Evolutionary conservation across 2,888 invertebrate species (phyloP).

Genomic region (Heliconius aoede): DNA sequence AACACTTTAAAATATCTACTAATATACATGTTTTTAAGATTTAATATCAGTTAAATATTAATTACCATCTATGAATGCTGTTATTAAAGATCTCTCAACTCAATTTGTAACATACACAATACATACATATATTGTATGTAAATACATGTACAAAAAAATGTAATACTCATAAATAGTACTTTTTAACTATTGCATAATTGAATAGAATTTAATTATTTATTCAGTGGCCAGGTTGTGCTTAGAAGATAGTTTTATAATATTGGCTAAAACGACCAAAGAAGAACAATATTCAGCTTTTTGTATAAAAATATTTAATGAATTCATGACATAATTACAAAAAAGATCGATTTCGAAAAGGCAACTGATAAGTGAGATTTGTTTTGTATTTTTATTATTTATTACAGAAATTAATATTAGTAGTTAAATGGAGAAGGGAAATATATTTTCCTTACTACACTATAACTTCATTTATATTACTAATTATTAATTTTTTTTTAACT

Average conservation of each 20-base stretch:
- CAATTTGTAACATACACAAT: background rate
- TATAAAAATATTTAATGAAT: constrained; percentile 48
- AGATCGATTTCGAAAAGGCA: background rate
- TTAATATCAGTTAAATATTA: constrained; percentile 18
- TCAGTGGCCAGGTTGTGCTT: constrained; percentile 38
- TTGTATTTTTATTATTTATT: no score
- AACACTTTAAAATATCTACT: background rate
- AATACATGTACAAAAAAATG: constrained; percentile 6
- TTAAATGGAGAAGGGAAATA: no score
- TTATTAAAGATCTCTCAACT: background rate
- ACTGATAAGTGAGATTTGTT: background rate
- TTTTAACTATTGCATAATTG: constrained; percentile 18
- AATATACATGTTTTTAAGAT: background rate
- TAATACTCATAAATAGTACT: constrained; percentile 26
- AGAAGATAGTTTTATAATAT: constrained; percentile 18
- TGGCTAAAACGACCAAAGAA: constrained; percentile 67
- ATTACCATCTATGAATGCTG: background rate
- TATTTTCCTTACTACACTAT: no score
- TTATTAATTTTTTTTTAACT: no score
- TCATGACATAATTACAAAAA: background rate
- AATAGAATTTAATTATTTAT: background rate
- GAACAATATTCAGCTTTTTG: constrained; percentile 58
- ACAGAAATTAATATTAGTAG: no score
- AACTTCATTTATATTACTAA: no score
- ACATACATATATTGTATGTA: background rate